Conservation (phyloP, 2,797 vertebrate genomes). For the Garrulus glandarius region DNA sequence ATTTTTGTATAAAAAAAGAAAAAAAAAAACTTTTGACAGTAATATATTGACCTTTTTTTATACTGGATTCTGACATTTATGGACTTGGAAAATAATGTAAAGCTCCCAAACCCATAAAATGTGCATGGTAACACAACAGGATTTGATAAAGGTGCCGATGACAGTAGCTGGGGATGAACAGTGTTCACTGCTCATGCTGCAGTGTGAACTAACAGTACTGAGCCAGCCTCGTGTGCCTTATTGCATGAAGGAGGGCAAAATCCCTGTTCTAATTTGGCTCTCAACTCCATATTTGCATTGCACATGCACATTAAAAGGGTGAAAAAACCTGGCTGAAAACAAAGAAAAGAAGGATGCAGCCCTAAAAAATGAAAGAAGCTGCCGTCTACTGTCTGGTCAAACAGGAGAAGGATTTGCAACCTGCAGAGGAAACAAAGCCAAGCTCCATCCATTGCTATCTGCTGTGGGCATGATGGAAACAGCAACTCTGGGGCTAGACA, state of each 20-base stretch:
- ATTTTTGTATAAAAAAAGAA: conserved; percentile 80
- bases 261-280: conserved; percentile 52
- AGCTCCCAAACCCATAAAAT: not conserved
- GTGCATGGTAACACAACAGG: not conserved
- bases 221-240: conserved; percentile 6
- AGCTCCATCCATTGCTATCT: conserved; percentile 25
- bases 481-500: not conserved
- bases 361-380: conserved; percentile 65
- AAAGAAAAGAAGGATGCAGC: conserved; percentile 80
- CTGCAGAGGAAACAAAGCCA: conserved; percentile 13
- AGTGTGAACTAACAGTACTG: conserved; percentile 41
- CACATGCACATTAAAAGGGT: conserved; percentile 70
- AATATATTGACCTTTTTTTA: conserved; percentile 90
- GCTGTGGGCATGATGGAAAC: not conserved
- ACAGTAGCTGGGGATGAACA: conserved; percentile 52
- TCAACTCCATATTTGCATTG: conserved; percentile 62
- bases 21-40: conserved; percentile 74
- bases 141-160: not conserved
- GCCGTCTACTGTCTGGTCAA: not conserved
- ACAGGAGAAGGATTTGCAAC: not conserved
- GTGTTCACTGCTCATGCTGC: conserved; percentile 33
- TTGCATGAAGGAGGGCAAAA: conserved; percentile 38
- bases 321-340: conserved; percentile 77
- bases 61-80: conserved; percentile 68
- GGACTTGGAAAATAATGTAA: conserved; percentile 64